Percentiles rank a stretch among this genome's conserved stretches.
Evolutionary conservation across 2,113 vertebrate species (phyloP).

Genomic region (Lamprotornis superbus): DNA sequence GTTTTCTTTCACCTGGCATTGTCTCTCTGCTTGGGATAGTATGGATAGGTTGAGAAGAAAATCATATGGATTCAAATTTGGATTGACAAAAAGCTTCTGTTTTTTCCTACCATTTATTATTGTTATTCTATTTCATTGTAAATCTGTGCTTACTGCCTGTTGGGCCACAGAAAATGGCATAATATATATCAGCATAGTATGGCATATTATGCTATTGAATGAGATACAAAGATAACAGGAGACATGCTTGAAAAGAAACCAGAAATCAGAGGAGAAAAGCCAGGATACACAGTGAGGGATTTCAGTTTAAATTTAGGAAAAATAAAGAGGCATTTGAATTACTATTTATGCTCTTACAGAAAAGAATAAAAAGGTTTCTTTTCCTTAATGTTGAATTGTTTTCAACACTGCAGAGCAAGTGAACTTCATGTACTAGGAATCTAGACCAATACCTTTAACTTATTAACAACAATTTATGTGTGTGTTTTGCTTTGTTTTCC

Average conservation of each 20-base stretch:
- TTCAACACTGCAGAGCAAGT: not conserved
- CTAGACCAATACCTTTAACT: not conserved
- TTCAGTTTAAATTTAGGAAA: not conserved
- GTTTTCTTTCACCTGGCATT: not conserved
- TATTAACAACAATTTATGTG: not conserved
- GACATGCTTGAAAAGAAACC: not conserved
- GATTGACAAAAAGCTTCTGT: not conserved
- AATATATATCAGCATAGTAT: not conserved
- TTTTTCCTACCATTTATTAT: not conserved
- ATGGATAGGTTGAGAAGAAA: not conserved
- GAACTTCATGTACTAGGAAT: not conserved
- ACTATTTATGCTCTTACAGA: not conserved
- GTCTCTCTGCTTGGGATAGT: not conserved
- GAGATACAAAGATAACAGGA: not conserved
- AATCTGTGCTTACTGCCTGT: not conserved
- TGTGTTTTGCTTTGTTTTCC: constrained; percentile 1
- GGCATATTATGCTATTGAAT: not conserved
- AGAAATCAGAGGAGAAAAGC: not conserved
- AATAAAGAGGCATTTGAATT: not conserved
- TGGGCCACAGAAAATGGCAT: not conserved
- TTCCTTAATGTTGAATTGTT: not conserved
- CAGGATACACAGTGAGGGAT: not conserved
- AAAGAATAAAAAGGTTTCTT: not conserved
- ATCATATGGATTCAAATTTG: not conserved
- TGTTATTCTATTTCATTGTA: not conserved